Conservation (phyloP, 2,888 invertebrate species). For the Leucoma salicis region DNA sequence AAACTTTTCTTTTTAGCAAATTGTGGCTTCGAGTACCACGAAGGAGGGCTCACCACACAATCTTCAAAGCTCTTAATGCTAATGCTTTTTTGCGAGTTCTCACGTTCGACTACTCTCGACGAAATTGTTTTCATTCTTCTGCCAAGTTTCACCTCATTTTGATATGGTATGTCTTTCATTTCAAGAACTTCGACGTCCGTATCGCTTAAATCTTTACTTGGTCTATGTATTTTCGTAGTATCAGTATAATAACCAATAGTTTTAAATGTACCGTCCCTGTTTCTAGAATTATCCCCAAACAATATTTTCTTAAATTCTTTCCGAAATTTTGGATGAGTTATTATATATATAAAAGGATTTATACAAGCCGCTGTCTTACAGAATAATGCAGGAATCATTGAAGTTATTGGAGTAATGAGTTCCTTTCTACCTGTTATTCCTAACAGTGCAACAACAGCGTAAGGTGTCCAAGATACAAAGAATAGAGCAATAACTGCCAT, state of each 20-base stretch:
- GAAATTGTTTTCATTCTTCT: conserved; percentile 55
- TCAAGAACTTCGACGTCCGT: conserved; percentile 79
- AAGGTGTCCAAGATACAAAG: conserved; percentile 92
- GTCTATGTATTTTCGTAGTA: conserved; percentile 51
- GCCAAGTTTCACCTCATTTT: conserved; percentile 35
- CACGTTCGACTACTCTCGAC: conserved; percentile 53
- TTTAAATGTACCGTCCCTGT: conserved; percentile 63
- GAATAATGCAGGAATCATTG: conserved; percentile 90
- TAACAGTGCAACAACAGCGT: conserved; percentile 87
- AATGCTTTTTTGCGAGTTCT: conserved; percentile 58
- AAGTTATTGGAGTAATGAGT: conserved; percentile 85
- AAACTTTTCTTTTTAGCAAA: conserved; percentile 77
- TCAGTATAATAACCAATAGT: conserved; percentile 61
- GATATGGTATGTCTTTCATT: conserved; percentile 75
- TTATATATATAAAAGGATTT: conserved; percentile 90
- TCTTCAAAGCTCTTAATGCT: conserved; percentile 69
- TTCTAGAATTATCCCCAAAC: conserved; percentile 60
- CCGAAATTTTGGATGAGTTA: conserved; percentile 89
- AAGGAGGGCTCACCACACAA: conserved; percentile 65
- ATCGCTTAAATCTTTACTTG: conserved; percentile 69
- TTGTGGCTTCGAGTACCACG: conserved; percentile 78
- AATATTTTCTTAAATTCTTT: conserved; percentile 80
- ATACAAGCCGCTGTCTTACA: conserved; percentile 91
- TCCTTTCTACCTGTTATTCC: conserved; percentile 86
- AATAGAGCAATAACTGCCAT: conserved; percentile 87